Evolutionary conservation across 2,888 invertebrate genomes (phyloP), one percentile per base, ranked within the genome.

Genomic region (Chaitophorus viminalis): DNA sequence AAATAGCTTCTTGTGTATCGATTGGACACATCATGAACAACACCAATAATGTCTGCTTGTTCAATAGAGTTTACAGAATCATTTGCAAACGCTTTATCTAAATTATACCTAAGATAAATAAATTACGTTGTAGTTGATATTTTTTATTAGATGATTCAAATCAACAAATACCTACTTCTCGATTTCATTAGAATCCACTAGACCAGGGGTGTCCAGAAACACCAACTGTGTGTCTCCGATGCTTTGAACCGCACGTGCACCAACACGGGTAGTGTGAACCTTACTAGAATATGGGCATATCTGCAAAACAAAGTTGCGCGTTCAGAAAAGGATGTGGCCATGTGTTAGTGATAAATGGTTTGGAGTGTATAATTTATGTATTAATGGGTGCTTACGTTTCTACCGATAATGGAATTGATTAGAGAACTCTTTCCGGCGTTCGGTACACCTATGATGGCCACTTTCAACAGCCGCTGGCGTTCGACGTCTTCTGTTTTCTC

Each of bases 401-500:
- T 93, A 89, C 95, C 94, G 85, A 96, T 93, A 39, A 99, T 93
- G 90, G 94, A 94, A 92, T 99, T 99, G 54, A 98, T 96, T 54
- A 99, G 93, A 0, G 98, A 98, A 91, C 99, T 99, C 92, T 99
- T 99, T 52, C 99, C 99, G 82, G 95, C 95, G 93, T 99, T 99
- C 6, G 99, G 99, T 25, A 95, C 93, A 4, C 99, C 99, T 90
- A 99, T 94, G 36, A 99, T 94, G 14, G 98, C 96, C 46, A 97
- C 94, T 92, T 94, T 94, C 14, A 94, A 92, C n/a, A 94, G 68
- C 21, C 77, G 70, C 54, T 86, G 72, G 36, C n/a, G 75, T 3
- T 83, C 46, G 8, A 14, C 11, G 8, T 25, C 29, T 21, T 39
- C 25, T 0, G 14, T 11, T 1, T 31, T 31, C 14, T 68, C 65